Base-by-base conservation (phyloP, 2,113 vertebrate genomes). In the Seriola dumerili region DNA sequence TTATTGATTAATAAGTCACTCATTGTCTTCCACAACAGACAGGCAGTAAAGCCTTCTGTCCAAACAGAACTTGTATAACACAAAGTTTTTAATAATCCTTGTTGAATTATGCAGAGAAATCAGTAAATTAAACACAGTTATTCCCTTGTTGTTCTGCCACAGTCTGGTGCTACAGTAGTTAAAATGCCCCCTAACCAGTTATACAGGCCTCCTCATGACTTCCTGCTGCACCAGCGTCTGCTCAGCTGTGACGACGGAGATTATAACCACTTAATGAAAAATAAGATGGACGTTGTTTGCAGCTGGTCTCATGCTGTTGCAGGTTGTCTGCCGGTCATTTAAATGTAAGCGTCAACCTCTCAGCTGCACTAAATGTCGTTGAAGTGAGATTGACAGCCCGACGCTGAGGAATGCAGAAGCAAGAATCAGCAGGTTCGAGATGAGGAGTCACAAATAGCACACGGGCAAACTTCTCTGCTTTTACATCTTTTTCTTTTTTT, bases 371-470 rank as follows among this genome's bases (percentile, higher is more conserved):
- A 29, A 69, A 59, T 32, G 25, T 84, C 13, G 36, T 1, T 8
- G 32, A 21, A 8, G 4, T 46, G 59, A 69, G 67, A 73, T 44
- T 82, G 85, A 73, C 72, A 70, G 50, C 1, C 54, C 48, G 58
- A 54, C 69, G 77, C 72, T 81, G 85, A 71, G 38, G 69, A 68
- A 54, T 34, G 85, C 80, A 67, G 58, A 17, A 23, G 54, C 54
- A 29, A 25, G 57, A 57, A 54, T 84, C 78, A 48, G 80, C 84
- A 75, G 66, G 25, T 65, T 73, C 32, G 4, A 14, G 34, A 71
- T 46, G 44, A 46, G 54, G 19, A 73, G 42, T 46, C 67, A 32
- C 42, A 42, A 46, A 48, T 38, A 48, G 38, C 52, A 57, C 23
- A 21, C n/a, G 3, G 48, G 9, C 40, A 36, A 34, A 69, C 32